These are phyloP conservation scores for Chironomus tentans DNA, from an alignment of 2,888 invertebrate genomes.

Conservation along the genomic window DNA sequence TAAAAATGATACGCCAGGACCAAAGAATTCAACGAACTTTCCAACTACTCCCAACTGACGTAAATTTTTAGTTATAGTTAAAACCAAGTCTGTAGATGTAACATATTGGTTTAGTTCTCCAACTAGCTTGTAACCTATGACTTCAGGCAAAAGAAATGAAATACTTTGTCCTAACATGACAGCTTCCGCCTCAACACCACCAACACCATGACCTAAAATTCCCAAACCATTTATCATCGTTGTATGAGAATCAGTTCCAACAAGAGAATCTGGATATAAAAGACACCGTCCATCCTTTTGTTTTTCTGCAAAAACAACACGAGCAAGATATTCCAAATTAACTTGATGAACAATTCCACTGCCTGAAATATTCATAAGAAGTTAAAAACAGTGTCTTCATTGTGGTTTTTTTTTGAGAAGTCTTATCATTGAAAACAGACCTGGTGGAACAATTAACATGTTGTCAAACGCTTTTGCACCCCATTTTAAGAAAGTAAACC, in stretches of 20 bases:
- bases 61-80: slow-evolving; percentile 93
- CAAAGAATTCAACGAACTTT: slow-evolving; percentile 98
- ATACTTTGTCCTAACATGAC: slow-evolving; percentile 81
- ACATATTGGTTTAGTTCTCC: slow-evolving; percentile 73
- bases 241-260: slow-evolving; percentile 97
- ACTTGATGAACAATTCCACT: slow-evolving; percentile 99
- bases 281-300: slow-evolving; percentile 38
- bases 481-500: slow-evolving; percentile 98
- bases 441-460: slow-evolving; percentile 95
- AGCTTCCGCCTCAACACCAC: slow-evolving; percentile 96
- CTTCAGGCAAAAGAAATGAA: slow-evolving; percentile 91
- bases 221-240: slow-evolving; percentile 98
- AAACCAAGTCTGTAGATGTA: slow-evolving; percentile 93
- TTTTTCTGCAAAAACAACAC: slow-evolving; percentile 73
- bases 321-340: slow-evolving; percentile 86
- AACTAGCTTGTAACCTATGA: slow-evolving; percentile 84
- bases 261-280: slow-evolving; percentile 82
- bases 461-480: slow-evolving; percentile 92
- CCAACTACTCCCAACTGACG: slow-evolving; percentile 93
- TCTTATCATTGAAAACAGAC: slow-evolving; percentile 36
- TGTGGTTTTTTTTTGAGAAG: no score
- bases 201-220: slow-evolving; percentile 69
- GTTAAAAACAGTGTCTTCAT: no score
- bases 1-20: slow-evolving; percentile 79
- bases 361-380: slow-evolving; percentile 54